Evolutionary conservation across 1,140 invertebrate genomes (phyloP).

Genomic region (Heliconius himera): DNA sequence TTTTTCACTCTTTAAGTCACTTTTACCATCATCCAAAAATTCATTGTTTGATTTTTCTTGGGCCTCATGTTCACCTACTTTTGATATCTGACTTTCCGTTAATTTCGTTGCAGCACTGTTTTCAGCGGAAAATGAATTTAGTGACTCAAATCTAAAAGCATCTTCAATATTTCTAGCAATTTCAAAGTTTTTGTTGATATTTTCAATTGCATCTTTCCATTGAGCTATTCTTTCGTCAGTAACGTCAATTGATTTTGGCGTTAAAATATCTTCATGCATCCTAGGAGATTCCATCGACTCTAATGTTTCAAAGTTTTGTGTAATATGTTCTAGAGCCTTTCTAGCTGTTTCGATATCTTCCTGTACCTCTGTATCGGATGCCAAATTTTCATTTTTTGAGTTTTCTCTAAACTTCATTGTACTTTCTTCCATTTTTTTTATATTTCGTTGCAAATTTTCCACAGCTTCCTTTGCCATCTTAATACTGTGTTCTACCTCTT

Average conservation of each 20-base stretch:
- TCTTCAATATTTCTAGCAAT: conserved; percentile 65
- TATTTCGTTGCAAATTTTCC: conserved; percentile 62
- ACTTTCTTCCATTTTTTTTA: conserved; percentile 56
- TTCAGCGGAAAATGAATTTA: conserved; percentile 9
- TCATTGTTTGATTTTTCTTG: neutral
- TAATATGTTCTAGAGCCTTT: conserved; percentile 56
- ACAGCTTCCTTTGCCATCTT: conserved; percentile 71
- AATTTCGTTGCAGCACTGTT: neutral
- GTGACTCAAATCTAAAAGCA: conserved; percentile 47
- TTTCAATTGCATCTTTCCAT: conserved; percentile 64
- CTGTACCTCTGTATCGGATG: conserved; percentile 50
- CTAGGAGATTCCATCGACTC: conserved; percentile 40
- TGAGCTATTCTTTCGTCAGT: conserved; percentile 53
- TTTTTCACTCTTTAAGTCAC: neutral
- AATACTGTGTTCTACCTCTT: conserved; percentile 64
- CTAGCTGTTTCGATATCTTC: conserved; percentile 59
- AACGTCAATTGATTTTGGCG: conserved; percentile 42
- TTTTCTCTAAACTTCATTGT: conserved; percentile 37
- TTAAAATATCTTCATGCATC: conserved; percentile 38
- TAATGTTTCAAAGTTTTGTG: conserved; percentile 57
- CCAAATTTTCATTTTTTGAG: conserved; percentile 35
- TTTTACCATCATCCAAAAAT: neutral
- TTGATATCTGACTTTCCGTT: neutral
- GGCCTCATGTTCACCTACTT: neutral
- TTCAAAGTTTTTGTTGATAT: conserved; percentile 60